Evolutionary conservation across 1,140 invertebrate genomes (phyloP).

Genomic region (Platorchestia sp.): DNA sequence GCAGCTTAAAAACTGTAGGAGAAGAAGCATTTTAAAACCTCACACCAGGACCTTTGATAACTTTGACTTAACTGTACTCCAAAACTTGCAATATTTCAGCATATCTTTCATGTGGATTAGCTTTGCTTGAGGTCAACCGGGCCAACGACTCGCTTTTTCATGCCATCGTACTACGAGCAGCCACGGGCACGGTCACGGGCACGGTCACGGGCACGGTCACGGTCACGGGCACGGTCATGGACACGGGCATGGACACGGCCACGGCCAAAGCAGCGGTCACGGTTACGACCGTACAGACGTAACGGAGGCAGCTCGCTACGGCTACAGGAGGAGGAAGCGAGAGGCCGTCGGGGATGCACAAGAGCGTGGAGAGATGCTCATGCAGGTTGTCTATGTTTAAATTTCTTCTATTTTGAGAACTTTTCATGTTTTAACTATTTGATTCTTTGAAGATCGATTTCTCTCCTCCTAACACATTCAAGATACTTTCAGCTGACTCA

Average conservation of each 20-base stretch:
- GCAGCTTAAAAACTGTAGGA: too few relatives aligned
- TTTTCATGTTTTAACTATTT: too few relatives aligned
- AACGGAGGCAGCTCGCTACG: not conserved
- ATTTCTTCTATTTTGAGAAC: not conserved
- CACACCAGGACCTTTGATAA: too few relatives aligned
- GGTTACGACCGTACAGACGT: not conserved
- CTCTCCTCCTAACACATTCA: not conserved
- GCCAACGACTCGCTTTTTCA: not conserved
- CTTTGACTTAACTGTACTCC: too few relatives aligned
- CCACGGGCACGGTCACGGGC: conserved; percentile 11
- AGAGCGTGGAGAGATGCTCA: not conserved
- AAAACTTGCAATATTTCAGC: too few relatives aligned
- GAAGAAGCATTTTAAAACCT: too few relatives aligned
- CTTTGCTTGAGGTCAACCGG: not conserved
- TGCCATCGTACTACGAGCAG: not conserved
- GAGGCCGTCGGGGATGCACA: not conserved
- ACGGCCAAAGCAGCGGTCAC: conserved; percentile 20
- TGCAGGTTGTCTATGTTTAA: not conserved
- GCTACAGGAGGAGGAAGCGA: conserved; percentile 15
- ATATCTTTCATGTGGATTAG: not conserved
- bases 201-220: conserved; percentile 24
- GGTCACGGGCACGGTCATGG: not conserved
- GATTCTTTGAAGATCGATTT: not conserved
- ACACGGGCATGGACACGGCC: not conserved
- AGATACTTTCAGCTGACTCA: too few relatives aligned